A percentile compares a stretch with the other conserved stretches of the same genome.
Evolutionary conservation across 2,797 vertebrate genomes (phyloP).

Genomic region (Hemibagrus guttatus): DNA sequence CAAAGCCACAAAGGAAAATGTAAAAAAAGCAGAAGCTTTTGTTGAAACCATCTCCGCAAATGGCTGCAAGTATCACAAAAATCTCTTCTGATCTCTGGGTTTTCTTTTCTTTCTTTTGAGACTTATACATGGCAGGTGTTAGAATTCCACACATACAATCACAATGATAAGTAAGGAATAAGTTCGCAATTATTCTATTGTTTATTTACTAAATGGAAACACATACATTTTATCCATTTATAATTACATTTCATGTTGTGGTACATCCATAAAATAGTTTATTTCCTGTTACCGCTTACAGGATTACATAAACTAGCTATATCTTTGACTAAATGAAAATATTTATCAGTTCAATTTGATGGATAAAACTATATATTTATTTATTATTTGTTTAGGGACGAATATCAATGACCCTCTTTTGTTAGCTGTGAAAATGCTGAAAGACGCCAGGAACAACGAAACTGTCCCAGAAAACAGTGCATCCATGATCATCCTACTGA

Average conservation of each 20-base stretch:
- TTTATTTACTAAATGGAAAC: neutral
- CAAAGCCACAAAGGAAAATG: conserved; percentile 73
- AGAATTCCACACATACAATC: neutral
- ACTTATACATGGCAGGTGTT: neutral
- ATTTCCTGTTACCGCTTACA: neutral
- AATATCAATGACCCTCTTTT: conserved; percentile 79
- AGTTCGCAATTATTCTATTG: neutral
- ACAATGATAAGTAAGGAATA: neutral
- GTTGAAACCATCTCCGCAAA: conserved; percentile 49
- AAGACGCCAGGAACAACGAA: conserved; percentile 53
- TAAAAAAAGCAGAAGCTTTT: conserved; percentile 70
- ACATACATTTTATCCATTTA: neutral
- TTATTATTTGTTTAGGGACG: conserved; percentile 71
- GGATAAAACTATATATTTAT: neutral
- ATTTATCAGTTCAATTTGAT: neutral
- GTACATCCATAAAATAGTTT: neutral
- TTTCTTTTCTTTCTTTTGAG: neutral
- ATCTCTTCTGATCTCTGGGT: neutral
- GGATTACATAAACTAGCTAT: neutral
- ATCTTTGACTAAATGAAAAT: neutral
- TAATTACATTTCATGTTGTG: neutral
- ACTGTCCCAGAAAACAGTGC: conserved; percentile 67
- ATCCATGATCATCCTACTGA: conserved; percentile 85
- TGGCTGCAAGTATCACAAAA: conserved; percentile 67
- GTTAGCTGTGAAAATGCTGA: conserved; percentile 69